Percentiles rank a stretch among this genome's conserved stretches.
phyloP scores from a whole-genome alignment of 2,888 invertebrate genomes.

The Ectobius pallidus region DNA sequence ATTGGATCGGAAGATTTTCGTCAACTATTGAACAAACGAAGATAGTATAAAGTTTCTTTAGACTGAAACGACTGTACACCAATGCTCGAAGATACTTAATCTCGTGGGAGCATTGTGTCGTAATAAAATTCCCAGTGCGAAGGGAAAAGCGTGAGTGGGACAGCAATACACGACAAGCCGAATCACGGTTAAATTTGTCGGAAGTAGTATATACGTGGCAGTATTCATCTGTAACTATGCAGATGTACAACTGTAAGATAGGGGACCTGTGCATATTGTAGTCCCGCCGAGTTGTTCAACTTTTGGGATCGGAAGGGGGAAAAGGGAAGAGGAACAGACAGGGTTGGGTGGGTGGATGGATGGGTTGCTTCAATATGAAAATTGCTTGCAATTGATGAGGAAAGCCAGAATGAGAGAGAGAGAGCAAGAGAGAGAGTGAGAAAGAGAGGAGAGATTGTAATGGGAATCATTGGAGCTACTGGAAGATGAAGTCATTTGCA shows the following conservation, averaged over 20 bases:
- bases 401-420: constrained; percentile 38
- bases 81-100: too few species aligned
- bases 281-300: constrained; percentile 15
- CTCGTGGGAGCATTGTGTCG: too few species aligned
- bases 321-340: neutral
- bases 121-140: too few species aligned
- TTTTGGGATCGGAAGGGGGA: constrained; percentile 4
- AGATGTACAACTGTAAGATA: neutral
- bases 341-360: constrained; percentile 34
- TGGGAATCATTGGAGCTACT: constrained; percentile 30
- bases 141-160: too few species aligned
- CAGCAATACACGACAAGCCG: neutral
- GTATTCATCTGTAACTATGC: constrained; percentile 9
- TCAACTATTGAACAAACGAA: too few species aligned
- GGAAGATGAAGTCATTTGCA: constrained; percentile 44
- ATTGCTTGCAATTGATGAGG: constrained; percentile 45
- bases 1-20: too few species aligned
- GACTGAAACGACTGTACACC: too few species aligned
- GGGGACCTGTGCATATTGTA: constrained; percentile 7
- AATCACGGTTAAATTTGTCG: constrained; percentile 42
- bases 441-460: constrained; percentile 12
- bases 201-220: constrained; percentile 31
- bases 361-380: constrained; percentile 45
- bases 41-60: too few species aligned
- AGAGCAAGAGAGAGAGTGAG: constrained; percentile 32